A percentile compares a stretch with the other conserved stretches of the same genome.
Evolutionary conservation across 2,888 invertebrate genomes (phyloP).

Genomic region (Nezara viridula): DNA sequence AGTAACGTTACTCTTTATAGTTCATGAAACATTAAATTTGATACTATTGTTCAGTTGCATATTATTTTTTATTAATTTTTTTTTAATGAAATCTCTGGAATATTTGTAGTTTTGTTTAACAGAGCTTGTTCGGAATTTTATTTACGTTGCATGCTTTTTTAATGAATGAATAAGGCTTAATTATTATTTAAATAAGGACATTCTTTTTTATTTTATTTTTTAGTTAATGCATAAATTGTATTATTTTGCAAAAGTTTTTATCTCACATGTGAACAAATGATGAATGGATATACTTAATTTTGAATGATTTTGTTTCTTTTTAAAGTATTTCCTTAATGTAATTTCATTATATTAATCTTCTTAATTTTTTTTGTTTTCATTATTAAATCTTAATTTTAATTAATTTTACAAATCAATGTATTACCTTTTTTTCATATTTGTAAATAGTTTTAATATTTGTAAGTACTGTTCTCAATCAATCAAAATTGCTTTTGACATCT

Average conservation of each 20-base stretch:
- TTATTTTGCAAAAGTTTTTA: background rate
- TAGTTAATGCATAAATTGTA: background rate
- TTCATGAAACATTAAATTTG: background rate
- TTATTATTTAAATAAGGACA: too few species aligned
- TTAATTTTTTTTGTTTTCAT: background rate
- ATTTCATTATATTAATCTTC: background rate
- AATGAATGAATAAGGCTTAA: background rate
- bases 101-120: background rate
- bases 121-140: conserved; percentile 1
- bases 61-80: background rate
- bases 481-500: background rate
- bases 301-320: background rate
- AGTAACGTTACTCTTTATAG: background rate
- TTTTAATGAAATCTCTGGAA: background rate
- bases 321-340: background rate
- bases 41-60: background rate
- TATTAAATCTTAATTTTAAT: background rate
- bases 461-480: background rate
- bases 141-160: background rate
- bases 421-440: background rate
- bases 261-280: background rate
- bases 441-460: background rate
- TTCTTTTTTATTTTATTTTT: background rate
- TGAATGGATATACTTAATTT: background rate
- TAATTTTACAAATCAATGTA: background rate